Conservation (phyloP, 2,113 vertebrate species). For the Bos indicus region DNA sequence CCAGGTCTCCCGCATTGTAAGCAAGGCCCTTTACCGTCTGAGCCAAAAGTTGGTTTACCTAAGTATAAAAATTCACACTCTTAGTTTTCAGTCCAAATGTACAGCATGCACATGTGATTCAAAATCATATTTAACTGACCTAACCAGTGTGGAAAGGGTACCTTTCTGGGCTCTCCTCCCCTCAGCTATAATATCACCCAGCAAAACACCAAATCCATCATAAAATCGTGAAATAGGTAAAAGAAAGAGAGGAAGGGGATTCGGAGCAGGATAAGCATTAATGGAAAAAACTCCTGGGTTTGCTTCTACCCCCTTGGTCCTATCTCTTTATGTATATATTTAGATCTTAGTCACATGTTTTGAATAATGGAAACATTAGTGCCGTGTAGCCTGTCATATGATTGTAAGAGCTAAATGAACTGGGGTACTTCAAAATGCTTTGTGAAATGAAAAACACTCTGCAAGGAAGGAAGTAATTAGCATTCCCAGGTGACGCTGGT, state of each 20-base stretch:
- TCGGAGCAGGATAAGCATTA: neutral
- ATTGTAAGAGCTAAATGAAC: neutral
- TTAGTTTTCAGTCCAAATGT: neutral
- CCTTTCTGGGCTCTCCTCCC: neutral
- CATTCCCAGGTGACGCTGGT: neutral
- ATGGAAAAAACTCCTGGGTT: neutral
- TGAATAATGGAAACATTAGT: neutral
- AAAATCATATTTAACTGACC: neutral
- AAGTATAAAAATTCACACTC: neutral
- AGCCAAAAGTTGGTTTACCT: neutral
- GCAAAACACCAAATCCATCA: neutral
- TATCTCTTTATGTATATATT: neutral
- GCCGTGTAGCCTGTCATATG: neutral
- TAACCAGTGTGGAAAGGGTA: rapidly evolving
- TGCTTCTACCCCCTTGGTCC: neutral
- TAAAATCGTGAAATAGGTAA: neutral
- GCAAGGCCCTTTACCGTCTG: no score
- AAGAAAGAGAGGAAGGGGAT: neutral
- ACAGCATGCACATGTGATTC: neutral
- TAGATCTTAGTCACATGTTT: neutral
- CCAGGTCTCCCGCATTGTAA: no score
- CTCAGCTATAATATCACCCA: neutral
- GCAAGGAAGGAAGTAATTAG: conserved; percentile 33
- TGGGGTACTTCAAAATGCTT: conserved; percentile 7
- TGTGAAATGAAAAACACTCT: neutral